Conservation (phyloP, 1,140 invertebrate genomes). For the Hycleus phaleratus region DNA sequence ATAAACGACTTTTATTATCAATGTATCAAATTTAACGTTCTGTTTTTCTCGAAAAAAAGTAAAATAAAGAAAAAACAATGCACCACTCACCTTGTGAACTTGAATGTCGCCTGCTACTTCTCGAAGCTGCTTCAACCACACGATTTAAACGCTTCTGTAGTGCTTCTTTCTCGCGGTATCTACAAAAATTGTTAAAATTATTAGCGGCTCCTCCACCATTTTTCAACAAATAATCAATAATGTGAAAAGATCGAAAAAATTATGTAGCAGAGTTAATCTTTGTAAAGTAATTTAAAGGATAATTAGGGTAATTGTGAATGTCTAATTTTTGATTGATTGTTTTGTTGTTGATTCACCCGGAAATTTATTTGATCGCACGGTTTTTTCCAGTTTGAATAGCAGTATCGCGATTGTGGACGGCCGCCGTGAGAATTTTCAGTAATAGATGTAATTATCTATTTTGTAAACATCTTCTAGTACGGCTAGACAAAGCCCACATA, state of each 20-base stretch:
- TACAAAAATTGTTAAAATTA: slow-evolving; percentile 1
- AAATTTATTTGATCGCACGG: no score
- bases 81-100: slow-evolving; percentile 10
- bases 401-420: no score
- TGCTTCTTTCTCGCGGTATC: slow-evolving; percentile 43
- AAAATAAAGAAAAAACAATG: not conserved
- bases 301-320: slow-evolving; percentile 1
- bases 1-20: no score
- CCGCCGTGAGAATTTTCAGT: no score
- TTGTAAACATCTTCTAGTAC: no score
- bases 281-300: not conserved
- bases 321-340: slow-evolving; percentile 7
- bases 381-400: no score
- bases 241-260: no score
- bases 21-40: no score
- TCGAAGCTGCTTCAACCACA: slow-evolving; percentile 23
- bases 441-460: no score
- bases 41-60: not conserved
- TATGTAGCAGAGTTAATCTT: no score
- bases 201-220: slow-evolving; percentile 1
- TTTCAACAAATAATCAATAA: not conserved
- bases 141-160: slow-evolving; percentile 45
- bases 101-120: slow-evolving; percentile 7
- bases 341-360: no score
- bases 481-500: no score